A percentile compares a stretch with the other conserved stretches of the same genome.
phyloP scores from a whole-genome alignment of 2,888 invertebrate genomes.

The Drosophila aldrichi region DNA sequence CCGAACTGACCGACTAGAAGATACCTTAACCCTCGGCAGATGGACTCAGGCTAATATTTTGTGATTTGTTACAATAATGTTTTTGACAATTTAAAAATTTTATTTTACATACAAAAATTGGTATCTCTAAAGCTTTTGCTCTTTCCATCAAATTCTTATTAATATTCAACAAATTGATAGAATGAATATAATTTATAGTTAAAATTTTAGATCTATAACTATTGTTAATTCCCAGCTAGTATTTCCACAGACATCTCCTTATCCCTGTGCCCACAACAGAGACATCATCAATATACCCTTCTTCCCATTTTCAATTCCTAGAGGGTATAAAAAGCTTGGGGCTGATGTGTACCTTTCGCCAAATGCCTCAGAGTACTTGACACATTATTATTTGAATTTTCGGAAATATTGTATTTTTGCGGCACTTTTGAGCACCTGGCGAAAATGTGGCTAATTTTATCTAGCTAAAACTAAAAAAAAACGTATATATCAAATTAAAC shows the following conservation, averaged over 20 bases:
- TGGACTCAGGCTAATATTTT: not conserved
- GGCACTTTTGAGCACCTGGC: conserved; percentile 21
- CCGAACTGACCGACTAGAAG: not conserved
- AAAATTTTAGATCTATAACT: no score
- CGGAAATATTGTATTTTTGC: conserved; percentile 13
- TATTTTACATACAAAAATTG: no score
- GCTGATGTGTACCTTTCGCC: not conserved
- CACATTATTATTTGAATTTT: conserved; percentile 37
- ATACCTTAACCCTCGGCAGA: not conserved
- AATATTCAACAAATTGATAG: no score
- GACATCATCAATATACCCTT: not conserved
- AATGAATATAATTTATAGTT: no score
- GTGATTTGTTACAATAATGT: no score
- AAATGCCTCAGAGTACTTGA: conserved; percentile 20
- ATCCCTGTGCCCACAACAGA: not conserved
- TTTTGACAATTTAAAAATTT: no score
- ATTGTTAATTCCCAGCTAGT: no score
- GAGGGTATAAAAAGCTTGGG: not conserved
- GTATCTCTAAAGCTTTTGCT: no score
- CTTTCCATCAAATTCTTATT: no score
- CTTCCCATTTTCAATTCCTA: not conserved
- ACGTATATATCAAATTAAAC: conserved; percentile 13
- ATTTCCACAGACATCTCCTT: not conserved
- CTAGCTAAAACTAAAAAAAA: conserved; percentile 18
- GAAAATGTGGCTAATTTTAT: conserved; percentile 27